Conservation (phyloP, 37 sponge, comb jelly and placozoan genomes). For the Hexactinellida sp. region DNA sequence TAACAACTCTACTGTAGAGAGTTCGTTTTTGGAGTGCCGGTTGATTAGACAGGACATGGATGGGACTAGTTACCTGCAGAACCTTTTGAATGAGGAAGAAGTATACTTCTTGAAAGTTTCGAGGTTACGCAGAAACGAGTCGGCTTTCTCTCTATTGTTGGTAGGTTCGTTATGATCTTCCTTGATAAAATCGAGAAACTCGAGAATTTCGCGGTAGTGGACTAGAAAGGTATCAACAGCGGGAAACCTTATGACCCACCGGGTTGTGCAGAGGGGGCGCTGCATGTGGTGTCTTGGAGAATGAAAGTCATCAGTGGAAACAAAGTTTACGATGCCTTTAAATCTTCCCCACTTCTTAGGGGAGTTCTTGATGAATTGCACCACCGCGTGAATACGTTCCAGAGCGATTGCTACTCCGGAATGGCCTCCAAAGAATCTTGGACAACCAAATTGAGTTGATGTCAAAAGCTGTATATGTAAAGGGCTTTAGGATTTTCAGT, state of each 20-base stretch:
- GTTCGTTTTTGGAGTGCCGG: constrained; percentile 5
- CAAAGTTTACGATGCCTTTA: constrained; percentile 12
- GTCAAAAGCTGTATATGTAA: background rate
- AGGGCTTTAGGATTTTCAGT: constrained; percentile 16
- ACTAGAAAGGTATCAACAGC: constrained; percentile 9
- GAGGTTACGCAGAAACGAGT: constrained; percentile 12
- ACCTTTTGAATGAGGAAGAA: constrained; percentile 7
- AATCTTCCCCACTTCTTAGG: constrained; percentile 6
- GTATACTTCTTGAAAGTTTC: constrained; percentile 8
- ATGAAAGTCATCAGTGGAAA: background rate
- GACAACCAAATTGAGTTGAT: constrained; percentile 18
- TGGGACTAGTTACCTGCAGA: constrained; percentile 9
- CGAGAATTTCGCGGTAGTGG: constrained; percentile 9
- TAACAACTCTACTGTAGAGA: constrained; percentile 17
- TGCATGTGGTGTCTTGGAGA: background rate
- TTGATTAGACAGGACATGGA: constrained; percentile 6
- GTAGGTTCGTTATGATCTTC: background rate
- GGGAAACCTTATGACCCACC: constrained; percentile 8
- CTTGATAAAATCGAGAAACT: background rate
- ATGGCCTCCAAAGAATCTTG: background rate
- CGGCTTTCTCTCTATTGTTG: constrained; percentile 17
- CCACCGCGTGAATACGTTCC: background rate
- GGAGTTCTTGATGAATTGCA: constrained; percentile 6
- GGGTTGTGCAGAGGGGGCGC: constrained; percentile 13
- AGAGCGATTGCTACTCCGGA: constrained; percentile 16